These are phyloP conservation scores for Kryptolebias ocellatus DNA, from an alignment of 2,797 vertebrate genomes.

Conservation along the genomic window DNA sequence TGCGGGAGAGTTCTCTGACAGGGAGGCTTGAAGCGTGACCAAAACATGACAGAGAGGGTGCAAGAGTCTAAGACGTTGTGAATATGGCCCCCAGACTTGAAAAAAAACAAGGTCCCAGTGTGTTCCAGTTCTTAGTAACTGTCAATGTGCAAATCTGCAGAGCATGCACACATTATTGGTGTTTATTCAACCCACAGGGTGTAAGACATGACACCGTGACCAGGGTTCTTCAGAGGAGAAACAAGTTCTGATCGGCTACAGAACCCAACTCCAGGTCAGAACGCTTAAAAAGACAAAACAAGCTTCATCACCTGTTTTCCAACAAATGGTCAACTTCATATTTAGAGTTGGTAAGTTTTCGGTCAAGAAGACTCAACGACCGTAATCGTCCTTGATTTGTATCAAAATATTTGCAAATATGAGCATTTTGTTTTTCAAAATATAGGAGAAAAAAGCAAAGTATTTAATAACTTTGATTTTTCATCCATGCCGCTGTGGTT, in stretches of 20 bases:
- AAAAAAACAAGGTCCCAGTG: constrained; percentile 33
- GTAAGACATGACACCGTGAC: not conserved
- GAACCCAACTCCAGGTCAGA: not conserved
- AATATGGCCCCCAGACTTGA: constrained; percentile 17
- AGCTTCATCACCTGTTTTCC: not conserved
- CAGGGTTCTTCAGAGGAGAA: not conserved
- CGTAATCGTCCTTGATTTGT: too few relatives aligned
- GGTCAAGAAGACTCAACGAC: too few relatives aligned
- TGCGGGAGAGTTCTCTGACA: constrained; percentile 36
- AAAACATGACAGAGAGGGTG: constrained; percentile 42
- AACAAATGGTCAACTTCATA: not conserved
- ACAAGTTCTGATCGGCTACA: constrained; percentile 3
- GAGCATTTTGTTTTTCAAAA: too few relatives aligned
- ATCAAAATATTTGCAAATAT: too few relatives aligned
- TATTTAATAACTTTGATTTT: too few relatives aligned
- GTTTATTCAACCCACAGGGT: constrained; percentile 13
- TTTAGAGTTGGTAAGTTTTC: too few relatives aligned
- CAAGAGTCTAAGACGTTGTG: not conserved
- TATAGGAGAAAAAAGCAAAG: too few relatives aligned
- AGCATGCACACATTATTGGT: constrained; percentile 27
- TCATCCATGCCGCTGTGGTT: too few relatives aligned
- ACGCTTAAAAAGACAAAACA: not conserved
- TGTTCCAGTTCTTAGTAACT: constrained; percentile 26
- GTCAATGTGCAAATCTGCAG: constrained; percentile 47
- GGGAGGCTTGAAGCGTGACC: constrained; percentile 45